A percentile compares a stretch with the other conserved stretches of the same genome.
phyloP scores from a whole-genome alignment of 2,113 vertebrate genomes.

The Aegithalos caudatus region DNA sequence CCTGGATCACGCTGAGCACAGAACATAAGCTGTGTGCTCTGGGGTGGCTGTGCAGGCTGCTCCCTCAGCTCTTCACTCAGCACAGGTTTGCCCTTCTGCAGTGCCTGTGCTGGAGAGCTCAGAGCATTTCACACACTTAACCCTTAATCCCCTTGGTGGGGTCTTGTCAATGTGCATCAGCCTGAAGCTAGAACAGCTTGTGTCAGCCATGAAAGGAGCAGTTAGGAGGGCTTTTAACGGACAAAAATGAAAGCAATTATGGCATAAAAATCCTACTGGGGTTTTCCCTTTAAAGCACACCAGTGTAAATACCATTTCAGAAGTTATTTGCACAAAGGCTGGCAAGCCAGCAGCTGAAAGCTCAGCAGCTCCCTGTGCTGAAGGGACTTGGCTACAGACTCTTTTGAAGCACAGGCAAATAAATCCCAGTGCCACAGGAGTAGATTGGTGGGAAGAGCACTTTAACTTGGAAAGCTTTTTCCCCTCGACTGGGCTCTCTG shows the following conservation, averaged over 20 bases:
- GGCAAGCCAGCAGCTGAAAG: neutral
- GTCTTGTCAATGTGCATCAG: rapidly evolving
- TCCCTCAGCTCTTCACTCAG: neutral
- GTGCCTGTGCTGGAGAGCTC: neutral
- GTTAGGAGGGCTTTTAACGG: neutral
- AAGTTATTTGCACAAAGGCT: neutral
- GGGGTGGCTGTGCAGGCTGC: neutral
- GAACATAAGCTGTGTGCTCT: neutral
- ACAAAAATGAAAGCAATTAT: neutral
- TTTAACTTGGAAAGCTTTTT: neutral
- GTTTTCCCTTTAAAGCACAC: neutral
- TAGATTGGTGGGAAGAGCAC: neutral
- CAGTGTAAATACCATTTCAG: neutral
- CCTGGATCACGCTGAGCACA: rapidly evolving
- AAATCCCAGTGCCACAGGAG: neutral
- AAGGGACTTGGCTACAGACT: neutral
- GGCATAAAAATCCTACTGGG: neutral
- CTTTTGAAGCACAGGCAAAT: neutral
- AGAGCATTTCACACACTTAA: neutral
- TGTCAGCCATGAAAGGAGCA: neutral
- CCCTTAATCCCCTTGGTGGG: neutral
- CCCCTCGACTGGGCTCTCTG: neutral
- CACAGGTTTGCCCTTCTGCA: neutral
- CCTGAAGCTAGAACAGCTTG: neutral
- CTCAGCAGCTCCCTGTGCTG: neutral